phyloP scores from a whole-genome alignment of 2,797 vertebrate genomes.

The Halcyon badia region DNA sequence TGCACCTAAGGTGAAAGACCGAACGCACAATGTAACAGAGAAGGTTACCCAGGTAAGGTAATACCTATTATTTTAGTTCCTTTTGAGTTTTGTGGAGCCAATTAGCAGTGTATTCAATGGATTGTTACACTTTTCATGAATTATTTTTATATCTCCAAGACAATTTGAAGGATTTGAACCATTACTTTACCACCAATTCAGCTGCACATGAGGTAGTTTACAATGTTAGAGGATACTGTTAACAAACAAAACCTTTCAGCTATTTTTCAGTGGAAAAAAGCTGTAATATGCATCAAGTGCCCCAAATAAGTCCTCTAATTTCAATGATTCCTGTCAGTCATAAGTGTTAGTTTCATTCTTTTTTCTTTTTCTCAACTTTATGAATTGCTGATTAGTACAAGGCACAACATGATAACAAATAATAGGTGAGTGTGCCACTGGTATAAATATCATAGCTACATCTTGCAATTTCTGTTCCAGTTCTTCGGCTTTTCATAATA shows the following conservation, averaged over 20 bases:
- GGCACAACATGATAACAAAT: neutral
- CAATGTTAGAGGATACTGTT: neutral
- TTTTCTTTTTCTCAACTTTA: neutral
- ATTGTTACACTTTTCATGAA: neutral
- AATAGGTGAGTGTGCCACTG: neutral
- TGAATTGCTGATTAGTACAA: neutral
- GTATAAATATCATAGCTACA: neutral
- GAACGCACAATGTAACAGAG: slow-evolving; percentile 98
- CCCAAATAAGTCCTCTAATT: neutral
- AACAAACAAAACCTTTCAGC: neutral
- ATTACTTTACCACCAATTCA: neutral
- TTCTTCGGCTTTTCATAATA: neutral
- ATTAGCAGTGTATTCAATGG: neutral
- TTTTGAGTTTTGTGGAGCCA: neutral
- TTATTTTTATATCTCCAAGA: neutral
- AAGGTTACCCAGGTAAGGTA: slow-evolving; percentile 96
- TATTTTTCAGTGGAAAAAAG: neutral
- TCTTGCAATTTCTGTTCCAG: neutral
- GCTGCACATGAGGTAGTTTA: neutral
- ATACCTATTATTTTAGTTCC: neutral
- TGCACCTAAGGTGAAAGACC: slow-evolving; percentile 98
- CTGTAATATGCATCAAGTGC: neutral
- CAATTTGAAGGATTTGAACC: neutral
- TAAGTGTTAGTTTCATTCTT: neutral
- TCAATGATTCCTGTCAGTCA: neutral